Evolutionary conservation across 2,888 invertebrate genomes (phyloP).

Genomic region (Phymatocera aterrima): DNA sequence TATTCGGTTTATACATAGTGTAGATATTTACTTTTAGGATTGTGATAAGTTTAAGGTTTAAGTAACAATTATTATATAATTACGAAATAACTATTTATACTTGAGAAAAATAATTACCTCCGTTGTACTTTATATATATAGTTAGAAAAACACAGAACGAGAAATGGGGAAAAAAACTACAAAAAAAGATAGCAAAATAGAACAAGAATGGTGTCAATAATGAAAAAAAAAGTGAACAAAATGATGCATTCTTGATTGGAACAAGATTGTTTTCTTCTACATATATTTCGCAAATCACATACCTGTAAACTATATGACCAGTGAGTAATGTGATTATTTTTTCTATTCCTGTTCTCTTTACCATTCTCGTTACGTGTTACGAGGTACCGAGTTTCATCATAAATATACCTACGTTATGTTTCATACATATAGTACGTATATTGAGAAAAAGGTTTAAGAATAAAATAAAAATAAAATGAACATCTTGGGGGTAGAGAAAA

Average conservation of each 20-base stretch:
- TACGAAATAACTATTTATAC: constrained; percentile 67
- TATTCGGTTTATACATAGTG: constrained; percentile 64
- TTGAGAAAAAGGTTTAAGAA: constrained; percentile 13
- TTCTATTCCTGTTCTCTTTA: no score
- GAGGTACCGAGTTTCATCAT: no score
- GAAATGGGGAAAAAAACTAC: no score
- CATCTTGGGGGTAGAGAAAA: neutral
- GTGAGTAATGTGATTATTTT: constrained; percentile 38
- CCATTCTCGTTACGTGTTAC: no score
- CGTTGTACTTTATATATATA: constrained; percentile 45
- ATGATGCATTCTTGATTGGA: constrained; percentile 13
- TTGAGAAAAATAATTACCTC: constrained; percentile 52
- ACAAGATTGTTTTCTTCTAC: neutral
- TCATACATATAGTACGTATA: no score
- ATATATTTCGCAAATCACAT: no score
- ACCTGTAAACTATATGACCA: constrained; percentile 14
- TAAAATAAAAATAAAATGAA: neutral
- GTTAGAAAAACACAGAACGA: neutral
- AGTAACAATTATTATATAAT: constrained; percentile 54
- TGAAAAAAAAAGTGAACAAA: no score
- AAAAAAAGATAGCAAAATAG: no score
- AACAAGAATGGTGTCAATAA: neutral
- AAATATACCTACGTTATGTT: constrained; percentile 5
- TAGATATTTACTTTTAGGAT: constrained; percentile 66
- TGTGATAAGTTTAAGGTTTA: constrained; percentile 58